Conservation (phyloP, 2,888 invertebrate species). For the Branchellion lobata region DNA sequence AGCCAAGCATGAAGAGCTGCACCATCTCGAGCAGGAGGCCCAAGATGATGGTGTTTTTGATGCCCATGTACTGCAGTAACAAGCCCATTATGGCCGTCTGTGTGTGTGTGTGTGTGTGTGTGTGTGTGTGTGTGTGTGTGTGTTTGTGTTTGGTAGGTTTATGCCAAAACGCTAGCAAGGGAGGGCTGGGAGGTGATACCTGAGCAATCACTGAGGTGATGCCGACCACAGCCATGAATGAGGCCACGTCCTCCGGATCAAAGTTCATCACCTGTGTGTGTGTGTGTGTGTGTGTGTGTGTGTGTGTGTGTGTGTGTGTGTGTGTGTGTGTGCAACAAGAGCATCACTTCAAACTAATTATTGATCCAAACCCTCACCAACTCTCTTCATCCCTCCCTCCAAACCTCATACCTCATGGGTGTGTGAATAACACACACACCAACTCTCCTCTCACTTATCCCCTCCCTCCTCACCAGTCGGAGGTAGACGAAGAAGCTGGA, state of each 20-base stretch:
- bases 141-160: too few species aligned
- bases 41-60: constrained; percentile 94
- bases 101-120: neutral
- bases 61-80: constrained; percentile 82
- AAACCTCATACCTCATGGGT: too few species aligned
- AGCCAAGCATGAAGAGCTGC: constrained; percentile 95
- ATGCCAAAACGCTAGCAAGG: neutral
- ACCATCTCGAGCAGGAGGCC: constrained; percentile 93
- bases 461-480: constrained; percentile 80
- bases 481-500: constrained; percentile 99
- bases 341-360: neutral
- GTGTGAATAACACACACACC: too few species aligned
- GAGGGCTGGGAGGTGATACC: constrained; percentile 64
- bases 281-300: too few species aligned
- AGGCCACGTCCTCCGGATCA: constrained; percentile 88
- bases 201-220: constrained; percentile 93
- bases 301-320: too few species aligned
- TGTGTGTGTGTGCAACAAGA: neutral
- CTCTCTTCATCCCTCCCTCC: too few species aligned
- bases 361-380: neutral
- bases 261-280: constrained; percentile 80
- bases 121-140: too few species aligned
- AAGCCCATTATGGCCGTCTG: constrained; percentile 69
- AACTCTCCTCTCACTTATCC: neutral
- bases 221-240: constrained; percentile 95